These are phyloP conservation scores for Tetramorium bicarinatum DNA, from an alignment of 2,888 invertebrate genomes.

Conservation along the genomic window DNA sequence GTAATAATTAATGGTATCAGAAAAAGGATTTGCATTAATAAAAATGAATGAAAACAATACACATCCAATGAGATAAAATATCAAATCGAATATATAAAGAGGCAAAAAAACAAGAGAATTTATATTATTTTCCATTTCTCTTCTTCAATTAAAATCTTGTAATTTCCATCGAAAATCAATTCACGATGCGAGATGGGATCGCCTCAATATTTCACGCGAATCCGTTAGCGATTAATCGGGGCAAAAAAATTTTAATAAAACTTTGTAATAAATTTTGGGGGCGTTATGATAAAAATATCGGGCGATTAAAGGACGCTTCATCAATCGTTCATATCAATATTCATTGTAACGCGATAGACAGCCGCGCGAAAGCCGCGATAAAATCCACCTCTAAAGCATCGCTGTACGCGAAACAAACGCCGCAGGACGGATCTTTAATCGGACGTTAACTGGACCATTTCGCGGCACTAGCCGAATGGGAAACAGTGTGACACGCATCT, in stretches of 20 bases:
- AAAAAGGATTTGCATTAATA: not conserved
- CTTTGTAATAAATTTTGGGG: not conserved
- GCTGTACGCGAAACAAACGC: conserved; percentile 29
- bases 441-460: conserved; percentile 61
- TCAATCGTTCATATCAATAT: conserved; percentile 19
- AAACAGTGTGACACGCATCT: conserved; percentile 38
- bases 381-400: conserved; percentile 59
- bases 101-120: too few relatives aligned
- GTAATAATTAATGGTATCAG: not conserved
- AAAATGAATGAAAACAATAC: too few relatives aligned
- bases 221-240: not conserved
- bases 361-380: conserved; percentile 42
- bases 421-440: conserved; percentile 32
- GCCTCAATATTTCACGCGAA: not conserved
- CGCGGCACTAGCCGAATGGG: conserved; percentile 12
- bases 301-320: conserved; percentile 7
- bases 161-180: not conserved
- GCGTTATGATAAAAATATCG: not conserved
- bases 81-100: too few relatives aligned
- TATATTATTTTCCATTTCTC: not conserved
- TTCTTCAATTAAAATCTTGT: conserved; percentile 1
- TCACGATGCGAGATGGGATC: not conserved
- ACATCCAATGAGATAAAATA: too few relatives aligned
- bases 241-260: not conserved
- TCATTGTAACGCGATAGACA: conserved; percentile 33